Conservation (phyloP, 2,797 vertebrate genomes). For the Antrozous pallidus region DNA sequence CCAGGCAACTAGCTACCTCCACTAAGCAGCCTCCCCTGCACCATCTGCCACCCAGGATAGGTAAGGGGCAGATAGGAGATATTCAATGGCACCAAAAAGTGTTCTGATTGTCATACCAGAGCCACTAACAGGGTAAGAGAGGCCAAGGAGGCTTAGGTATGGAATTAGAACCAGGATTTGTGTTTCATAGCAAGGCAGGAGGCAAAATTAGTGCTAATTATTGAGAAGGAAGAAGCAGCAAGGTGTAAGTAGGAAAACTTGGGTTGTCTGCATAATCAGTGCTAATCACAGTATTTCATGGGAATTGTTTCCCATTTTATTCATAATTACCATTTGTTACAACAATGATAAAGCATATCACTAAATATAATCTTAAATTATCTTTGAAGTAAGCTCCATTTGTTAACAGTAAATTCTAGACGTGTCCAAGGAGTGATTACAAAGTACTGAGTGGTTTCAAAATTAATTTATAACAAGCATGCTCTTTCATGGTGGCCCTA, state of each 20-base stretch:
- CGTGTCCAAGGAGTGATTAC: background rate
- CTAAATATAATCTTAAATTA: slow-evolving; percentile 72
- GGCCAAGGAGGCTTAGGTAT: background rate
- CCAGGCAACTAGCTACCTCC: background rate
- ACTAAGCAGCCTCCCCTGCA: background rate
- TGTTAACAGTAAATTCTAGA: slow-evolving; percentile 52
- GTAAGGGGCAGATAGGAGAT: background rate
- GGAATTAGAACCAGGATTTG: background rate
- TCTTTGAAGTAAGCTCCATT: slow-evolving; percentile 52
- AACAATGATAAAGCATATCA: slow-evolving; percentile 67
- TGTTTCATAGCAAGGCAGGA: background rate
- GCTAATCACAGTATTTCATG: slow-evolving; percentile 71
- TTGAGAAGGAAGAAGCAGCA: slow-evolving; percentile 24
- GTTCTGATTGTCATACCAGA: background rate
- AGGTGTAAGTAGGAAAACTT: slow-evolving; percentile 2
- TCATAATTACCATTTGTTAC: slow-evolving; percentile 61
- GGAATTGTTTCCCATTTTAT: slow-evolving; percentile 68
- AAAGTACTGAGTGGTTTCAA: background rate
- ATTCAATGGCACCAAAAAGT: background rate
- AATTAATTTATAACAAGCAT: slow-evolving; percentile 7
- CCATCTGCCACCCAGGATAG: background rate
- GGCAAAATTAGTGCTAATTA: slow-evolving; percentile 34
- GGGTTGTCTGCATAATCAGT: slow-evolving; percentile 57
- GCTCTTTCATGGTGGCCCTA: background rate
- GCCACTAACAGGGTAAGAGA: background rate